Evolutionary conservation across 2,113 vertebrate genomes (phyloP).

Genomic region (Etheostoma spectabile): DNA sequence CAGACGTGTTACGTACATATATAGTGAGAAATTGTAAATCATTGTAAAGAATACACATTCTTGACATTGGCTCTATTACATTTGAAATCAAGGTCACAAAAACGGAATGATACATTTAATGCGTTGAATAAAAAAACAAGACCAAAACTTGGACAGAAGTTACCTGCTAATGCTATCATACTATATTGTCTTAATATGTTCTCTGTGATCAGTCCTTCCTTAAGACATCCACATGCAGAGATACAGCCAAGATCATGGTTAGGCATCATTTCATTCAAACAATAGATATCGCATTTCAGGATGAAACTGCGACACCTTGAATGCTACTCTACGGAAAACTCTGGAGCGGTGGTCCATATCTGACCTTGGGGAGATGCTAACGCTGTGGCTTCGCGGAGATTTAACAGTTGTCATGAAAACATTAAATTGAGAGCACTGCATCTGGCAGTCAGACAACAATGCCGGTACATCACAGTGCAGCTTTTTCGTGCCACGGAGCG

Average conservation of each 20-base stretch:
- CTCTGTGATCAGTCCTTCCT: conserved; percentile 12
- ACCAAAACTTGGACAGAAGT: not conserved
- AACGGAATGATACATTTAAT: not conserved
- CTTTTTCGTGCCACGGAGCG: conserved; percentile 53
- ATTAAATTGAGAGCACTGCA: conserved; percentile 74
- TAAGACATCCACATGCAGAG: conserved; percentile 15
- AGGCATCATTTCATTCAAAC: conserved; percentile 40
- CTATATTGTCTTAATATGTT: not conserved
- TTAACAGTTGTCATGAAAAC: conserved; percentile 78
- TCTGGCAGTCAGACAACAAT: conserved; percentile 79
- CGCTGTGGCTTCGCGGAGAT: conserved; percentile 63
- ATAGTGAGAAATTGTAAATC: conserved; percentile 40
- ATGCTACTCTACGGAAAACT: conserved; percentile 48
- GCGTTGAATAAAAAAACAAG: not conserved
- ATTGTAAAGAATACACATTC: conserved; percentile 9
- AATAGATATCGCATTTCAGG: conserved; percentile 52
- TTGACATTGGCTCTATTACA: conserved; percentile 41
- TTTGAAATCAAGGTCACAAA: conserved; percentile 16
- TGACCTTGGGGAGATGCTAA: conserved; percentile 73
- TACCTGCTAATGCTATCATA: not conserved
- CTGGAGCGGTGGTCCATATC: conserved; percentile 45
- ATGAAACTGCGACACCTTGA: conserved; percentile 65
- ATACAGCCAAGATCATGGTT: conserved; percentile 10
- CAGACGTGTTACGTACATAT: not conserved
- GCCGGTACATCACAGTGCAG: conserved; percentile 75